Evolutionary conservation across 2,888 invertebrate species (phyloP).

Genomic region (Chirona hameri): DNA sequence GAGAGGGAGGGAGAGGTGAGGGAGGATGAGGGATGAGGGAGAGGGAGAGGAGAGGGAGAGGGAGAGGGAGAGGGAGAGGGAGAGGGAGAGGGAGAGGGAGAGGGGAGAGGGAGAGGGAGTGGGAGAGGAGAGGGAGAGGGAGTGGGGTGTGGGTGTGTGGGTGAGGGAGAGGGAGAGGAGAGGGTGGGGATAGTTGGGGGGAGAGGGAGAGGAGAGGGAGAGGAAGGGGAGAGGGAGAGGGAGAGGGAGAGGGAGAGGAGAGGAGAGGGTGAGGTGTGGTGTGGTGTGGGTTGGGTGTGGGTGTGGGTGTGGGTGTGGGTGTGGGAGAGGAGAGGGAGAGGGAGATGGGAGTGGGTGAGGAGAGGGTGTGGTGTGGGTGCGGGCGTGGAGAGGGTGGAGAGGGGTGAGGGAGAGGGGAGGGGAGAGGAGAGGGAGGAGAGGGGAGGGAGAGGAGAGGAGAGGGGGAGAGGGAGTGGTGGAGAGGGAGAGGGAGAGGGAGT

Average conservation of each 20-base stretch:
- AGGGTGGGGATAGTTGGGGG: background rate
- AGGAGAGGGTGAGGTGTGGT: no score
- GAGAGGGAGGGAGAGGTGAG: background rate
- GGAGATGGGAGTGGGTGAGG: background rate
- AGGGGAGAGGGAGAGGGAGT: background rate
- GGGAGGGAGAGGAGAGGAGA: background rate
- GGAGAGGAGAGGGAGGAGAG: background rate
- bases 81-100: background rate
- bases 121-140: background rate
- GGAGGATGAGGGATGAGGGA: background rate
- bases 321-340: background rate
- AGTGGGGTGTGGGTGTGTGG: no score
- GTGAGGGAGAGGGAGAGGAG: background rate
- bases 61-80: background rate
- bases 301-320: background rate
- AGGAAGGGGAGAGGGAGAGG: background rate
- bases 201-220: background rate
- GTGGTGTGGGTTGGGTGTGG: background rate
- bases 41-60: background rate
- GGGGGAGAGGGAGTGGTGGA: background rate
- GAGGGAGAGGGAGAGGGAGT: background rate
- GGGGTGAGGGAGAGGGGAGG: background rate
- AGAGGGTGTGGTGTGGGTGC: background rate
- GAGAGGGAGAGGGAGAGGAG: background rate
- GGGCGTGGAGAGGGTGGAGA: background rate